Conservation (phyloP, 2,797 vertebrate genomes). For the Cetoscarus ocellatus region DNA sequence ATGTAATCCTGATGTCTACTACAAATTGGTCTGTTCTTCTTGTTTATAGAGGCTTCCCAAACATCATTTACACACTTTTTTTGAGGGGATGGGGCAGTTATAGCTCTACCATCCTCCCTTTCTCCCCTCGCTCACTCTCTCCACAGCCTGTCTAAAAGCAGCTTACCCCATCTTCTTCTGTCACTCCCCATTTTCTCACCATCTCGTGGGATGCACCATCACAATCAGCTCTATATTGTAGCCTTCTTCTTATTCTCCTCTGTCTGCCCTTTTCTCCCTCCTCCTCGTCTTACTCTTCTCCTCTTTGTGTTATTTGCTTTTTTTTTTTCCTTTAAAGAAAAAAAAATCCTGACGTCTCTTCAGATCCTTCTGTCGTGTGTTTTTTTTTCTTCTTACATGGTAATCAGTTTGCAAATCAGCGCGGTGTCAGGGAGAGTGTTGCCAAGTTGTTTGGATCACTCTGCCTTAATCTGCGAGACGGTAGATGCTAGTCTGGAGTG, state of each 20-base stretch:
- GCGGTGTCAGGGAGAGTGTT: conserved; percentile 76
- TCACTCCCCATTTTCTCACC: conserved; percentile 40
- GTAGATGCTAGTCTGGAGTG: conserved; percentile 70
- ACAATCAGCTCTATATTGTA: conserved; percentile 57
- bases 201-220: conserved; percentile 38
- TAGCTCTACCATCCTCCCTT: conserved; percentile 1
- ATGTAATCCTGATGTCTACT: too few relatives aligned
- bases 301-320: conserved; percentile 50
- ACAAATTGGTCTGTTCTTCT: neutral
- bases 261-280: neutral
- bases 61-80: conserved; percentile 8
- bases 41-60: conserved; percentile 15
- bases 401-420: conserved; percentile 86
- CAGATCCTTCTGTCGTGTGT: conserved; percentile 42
- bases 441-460: conserved; percentile 80
- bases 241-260: neutral
- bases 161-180: conserved; percentile 42
- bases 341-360: conserved; percentile 53
- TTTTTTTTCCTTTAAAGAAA: conserved; percentile 31
- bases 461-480: conserved; percentile 81
- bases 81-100: neutral
- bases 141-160: conserved; percentile 45
- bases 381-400: conserved; percentile 55
- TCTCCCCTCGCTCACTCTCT: neutral
- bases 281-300: neutral